These are phyloP conservation scores for Chloroclysta siterata DNA, from an alignment of 2,888 invertebrate genomes.

Conservation along the genomic window DNA sequence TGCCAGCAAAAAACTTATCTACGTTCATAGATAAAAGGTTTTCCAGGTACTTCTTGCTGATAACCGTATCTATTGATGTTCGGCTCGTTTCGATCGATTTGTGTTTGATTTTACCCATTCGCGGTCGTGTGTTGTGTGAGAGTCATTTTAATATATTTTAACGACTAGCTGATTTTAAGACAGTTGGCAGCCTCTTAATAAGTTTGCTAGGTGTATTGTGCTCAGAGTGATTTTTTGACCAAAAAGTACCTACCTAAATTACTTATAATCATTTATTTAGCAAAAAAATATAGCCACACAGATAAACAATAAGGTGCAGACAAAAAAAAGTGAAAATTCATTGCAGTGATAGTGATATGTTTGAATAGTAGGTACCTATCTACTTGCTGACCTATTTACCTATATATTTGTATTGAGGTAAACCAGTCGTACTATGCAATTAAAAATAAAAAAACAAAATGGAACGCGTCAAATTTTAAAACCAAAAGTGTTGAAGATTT, in stretches of 20 bases:
- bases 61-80: conserved; percentile 11
- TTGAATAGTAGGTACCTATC: too few relatives aligned
- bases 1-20: neutral
- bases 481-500: neutral
- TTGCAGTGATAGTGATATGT: too few relatives aligned
- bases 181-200: too few relatives aligned
- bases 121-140: conserved; percentile 4
- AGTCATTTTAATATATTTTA: neutral
- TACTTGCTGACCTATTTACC: too few relatives aligned
- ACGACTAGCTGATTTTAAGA: neutral
- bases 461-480: too few relatives aligned
- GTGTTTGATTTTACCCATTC: conserved; percentile 11
- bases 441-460: neutral
- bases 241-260: too few relatives aligned
- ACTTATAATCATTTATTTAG: too few relatives aligned
- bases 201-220: neutral
- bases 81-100: conserved; percentile 14
- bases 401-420: too few relatives aligned
- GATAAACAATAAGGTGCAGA: too few relatives aligned
- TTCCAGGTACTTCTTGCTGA: neutral
- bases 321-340: too few relatives aligned
- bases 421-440: too few relatives aligned
- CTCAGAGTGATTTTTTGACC: neutral
- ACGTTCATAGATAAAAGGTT: conserved; percentile 1
- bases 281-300: too few relatives aligned